Conservation (phyloP, 2,888 invertebrate species). For the Acrobeloides nanus region DNA sequence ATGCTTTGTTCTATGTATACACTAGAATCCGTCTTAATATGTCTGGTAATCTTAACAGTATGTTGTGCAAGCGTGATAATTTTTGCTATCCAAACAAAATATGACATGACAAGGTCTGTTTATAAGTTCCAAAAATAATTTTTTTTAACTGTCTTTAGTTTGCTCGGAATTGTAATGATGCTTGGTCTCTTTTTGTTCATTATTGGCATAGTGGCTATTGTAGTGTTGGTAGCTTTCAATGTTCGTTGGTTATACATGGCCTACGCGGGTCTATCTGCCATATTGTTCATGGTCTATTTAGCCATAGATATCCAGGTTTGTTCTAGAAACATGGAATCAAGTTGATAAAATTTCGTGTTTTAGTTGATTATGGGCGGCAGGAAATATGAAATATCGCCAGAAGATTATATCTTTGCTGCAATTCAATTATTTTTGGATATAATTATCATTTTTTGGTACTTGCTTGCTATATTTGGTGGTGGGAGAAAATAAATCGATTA, state of each 20-base stretch:
- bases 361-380: no score
- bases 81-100: conserved; percentile 49
- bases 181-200: no score
- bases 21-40: conserved; percentile 36
- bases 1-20: conserved; percentile 40
- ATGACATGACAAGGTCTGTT: conserved; percentile 46
- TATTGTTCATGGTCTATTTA: conserved; percentile 62
- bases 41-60: conserved; percentile 40
- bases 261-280: conserved; percentile 61
- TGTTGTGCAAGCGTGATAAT: conserved; percentile 44
- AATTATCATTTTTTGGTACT: no score
- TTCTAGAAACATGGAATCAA: no score
- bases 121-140: no score
- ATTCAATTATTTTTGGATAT: no score
- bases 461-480: no score
- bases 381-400: no score
- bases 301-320: conserved; percentile 63
- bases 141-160: no score
- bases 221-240: conserved; percentile 28
- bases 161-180: conserved; percentile 58
- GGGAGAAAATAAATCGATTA: no score
- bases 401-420: no score
- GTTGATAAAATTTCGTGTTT: no score
- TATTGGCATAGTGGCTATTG: conserved; percentile 58
- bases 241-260: conserved; percentile 46